These are phyloP conservation scores for Tympanoctomys barrerae DNA, from an alignment of 2,797 vertebrate genomes.

Conservation along the genomic window DNA sequence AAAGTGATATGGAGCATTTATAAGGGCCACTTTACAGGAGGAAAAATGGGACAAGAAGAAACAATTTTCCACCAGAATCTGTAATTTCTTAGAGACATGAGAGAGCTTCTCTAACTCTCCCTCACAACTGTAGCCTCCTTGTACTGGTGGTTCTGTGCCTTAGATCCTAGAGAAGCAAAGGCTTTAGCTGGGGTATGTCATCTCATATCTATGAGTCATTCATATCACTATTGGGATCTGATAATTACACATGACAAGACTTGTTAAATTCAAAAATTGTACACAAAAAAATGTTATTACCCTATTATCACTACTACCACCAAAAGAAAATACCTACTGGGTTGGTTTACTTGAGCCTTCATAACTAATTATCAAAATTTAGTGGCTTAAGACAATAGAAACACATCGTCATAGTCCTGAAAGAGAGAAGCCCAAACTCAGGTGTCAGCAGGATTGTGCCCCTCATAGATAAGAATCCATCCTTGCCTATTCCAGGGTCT, in stretches of 20 bases:
- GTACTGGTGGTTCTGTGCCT: background rate
- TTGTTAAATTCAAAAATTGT: background rate
- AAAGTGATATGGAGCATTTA: background rate
- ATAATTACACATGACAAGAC: background rate
- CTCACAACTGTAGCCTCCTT: background rate
- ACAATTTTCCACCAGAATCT: background rate
- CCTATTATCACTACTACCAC: background rate
- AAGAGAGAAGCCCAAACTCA: background rate
- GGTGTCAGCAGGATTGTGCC: background rate
- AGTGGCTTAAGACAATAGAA: background rate
- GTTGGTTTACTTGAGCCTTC: background rate
- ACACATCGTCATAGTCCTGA: constrained; percentile 14
- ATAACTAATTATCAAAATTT: background rate
- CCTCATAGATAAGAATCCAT: background rate
- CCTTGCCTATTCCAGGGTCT: background rate
- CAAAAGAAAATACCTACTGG: background rate
- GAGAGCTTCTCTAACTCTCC: background rate
- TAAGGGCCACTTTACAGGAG: background rate
- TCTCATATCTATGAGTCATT: background rate
- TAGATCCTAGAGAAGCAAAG: background rate
- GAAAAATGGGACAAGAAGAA: background rate
- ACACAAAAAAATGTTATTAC: background rate
- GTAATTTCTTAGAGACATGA: background rate
- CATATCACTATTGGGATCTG: background rate
- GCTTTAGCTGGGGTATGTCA: background rate